Base-by-base conservation (phyloP, 2,797 vertebrate genomes). In the Coluber constrictor region DNA sequence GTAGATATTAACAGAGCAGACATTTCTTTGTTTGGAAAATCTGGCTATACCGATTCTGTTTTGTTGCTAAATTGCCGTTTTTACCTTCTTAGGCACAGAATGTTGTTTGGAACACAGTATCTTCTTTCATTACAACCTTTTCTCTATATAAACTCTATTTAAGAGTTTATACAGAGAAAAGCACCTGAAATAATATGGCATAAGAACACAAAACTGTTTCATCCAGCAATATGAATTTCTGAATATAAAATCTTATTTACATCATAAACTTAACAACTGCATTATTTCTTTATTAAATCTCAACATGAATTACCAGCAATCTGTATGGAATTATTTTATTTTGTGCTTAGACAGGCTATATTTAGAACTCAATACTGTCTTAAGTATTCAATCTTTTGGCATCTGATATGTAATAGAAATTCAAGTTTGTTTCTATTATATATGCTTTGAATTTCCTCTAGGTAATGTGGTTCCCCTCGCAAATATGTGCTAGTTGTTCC, bases 11-110 rank as follows among this genome's bases (percentile, higher is more conserved):
- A 66, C 56, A 86, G 59, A 90, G 92, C 7, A 55, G 3, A 8
- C 25, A 91, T 90, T 94, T 63, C 29, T 93, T 94, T n/a, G 15
- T 87, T 93, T 29, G 20, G 6, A 91, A 86, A 88, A 9, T 12
- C 0, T 43, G 86, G 16, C 61, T 59, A 88, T 32, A 63, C 16
- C 25, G 29, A 90, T 92, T 92, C 43, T 92, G 32, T 18, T 86
- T 6, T 79, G 6, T 63, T 7, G 7, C 87, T 55, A 86, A 51
- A 94, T 93, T 86, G 74, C n/a, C 79, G 70, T 94, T 7, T 7
- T 93, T 79, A 1, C 6, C 3, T 86, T 94, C 88, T 91, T 56
- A 93, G 90, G 12, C 87, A 59, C 55, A 94, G 51, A 47, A 91
- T 91, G 93, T 90, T 88, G 23, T 1, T 86, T 91, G 86, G 56